phyloP scores from a whole-genome alignment of 2,797 vertebrate species.

The Halcyon badia region DNA sequence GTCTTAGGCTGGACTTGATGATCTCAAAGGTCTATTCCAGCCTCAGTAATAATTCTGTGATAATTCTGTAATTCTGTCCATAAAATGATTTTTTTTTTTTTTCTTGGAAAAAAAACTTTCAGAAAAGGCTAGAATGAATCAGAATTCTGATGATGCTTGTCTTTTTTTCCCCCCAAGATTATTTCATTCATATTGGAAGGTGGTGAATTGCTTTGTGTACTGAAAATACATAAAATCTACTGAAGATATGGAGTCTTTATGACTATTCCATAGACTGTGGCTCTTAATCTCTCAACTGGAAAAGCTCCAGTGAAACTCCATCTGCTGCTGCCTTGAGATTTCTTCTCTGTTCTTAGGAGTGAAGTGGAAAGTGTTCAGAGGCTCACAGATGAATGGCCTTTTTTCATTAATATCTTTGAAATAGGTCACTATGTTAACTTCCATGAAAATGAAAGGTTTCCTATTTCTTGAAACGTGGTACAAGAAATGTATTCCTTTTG shows the following conservation, averaged over 20 bases:
- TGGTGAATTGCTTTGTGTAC: neutral
- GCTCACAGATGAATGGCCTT: neutral
- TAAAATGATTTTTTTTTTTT: neutral
- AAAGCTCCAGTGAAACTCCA: neutral
- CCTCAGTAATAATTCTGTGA: too few relatives aligned
- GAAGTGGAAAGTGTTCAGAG: neutral
- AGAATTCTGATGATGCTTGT: neutral
- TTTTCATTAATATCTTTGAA: neutral
- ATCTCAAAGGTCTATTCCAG: too few relatives aligned
- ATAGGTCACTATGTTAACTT: neutral
- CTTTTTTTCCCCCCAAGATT: neutral
- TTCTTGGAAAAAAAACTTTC: neutral
- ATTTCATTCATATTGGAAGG: neutral
- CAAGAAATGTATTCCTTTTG: neutral
- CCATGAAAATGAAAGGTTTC: neutral
- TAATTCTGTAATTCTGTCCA: too few relatives aligned
- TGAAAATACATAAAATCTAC: neutral
- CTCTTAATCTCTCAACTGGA: neutral
- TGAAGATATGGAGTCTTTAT: neutral
- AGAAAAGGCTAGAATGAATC: neutral
- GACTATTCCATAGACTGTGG: neutral
- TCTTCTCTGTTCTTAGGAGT: neutral
- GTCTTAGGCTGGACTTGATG: too few relatives aligned
- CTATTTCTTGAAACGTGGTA: neutral
- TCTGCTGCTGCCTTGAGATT: neutral